phyloP scores from a whole-genome alignment of 2,113 vertebrate genomes.

The Lophius piscatorius region DNA sequence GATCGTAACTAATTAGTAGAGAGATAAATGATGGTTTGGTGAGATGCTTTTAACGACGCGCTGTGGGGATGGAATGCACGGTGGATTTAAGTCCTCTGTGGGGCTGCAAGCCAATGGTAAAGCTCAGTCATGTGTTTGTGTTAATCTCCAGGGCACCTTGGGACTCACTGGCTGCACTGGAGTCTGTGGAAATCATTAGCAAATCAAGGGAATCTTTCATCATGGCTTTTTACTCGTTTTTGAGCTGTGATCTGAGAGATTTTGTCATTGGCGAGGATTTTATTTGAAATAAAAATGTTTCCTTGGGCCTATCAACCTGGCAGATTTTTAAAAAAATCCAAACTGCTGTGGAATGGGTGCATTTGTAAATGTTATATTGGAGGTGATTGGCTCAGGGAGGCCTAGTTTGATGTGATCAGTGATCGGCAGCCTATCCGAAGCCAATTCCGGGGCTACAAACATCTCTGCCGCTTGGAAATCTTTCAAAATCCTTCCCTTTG shows the following conservation, averaged over 20 bases:
- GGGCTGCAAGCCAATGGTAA: conserved; percentile 3
- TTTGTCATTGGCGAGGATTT: neutral
- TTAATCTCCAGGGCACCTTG: conserved; percentile 30
- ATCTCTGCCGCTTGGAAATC: too few species aligned
- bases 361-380: too few species aligned
- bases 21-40: conserved; percentile 73
- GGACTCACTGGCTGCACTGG: conserved; percentile 3
- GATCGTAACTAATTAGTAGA: conserved; percentile 73
- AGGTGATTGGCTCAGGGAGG: too few species aligned
- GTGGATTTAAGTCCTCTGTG: conserved; percentile 57
- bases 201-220: neutral
- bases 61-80: conserved; percentile 45
- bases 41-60: conserved; percentile 64
- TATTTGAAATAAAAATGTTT: neutral
- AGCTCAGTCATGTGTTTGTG: conserved; percentile 51
- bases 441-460: too few species aligned
- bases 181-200: conserved; percentile 16
- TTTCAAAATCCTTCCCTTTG: too few species aligned
- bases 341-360: neutral
- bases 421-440: too few species aligned
- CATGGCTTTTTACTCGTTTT: neutral
- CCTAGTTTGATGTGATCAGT: too few species aligned
- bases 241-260: neutral
- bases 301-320: neutral
- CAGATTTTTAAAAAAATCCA: neutral